These are phyloP conservation scores for Lamellibrachia luymesi DNA, from an alignment of 1,140 invertebrate species.

Conservation along the genomic window DNA sequence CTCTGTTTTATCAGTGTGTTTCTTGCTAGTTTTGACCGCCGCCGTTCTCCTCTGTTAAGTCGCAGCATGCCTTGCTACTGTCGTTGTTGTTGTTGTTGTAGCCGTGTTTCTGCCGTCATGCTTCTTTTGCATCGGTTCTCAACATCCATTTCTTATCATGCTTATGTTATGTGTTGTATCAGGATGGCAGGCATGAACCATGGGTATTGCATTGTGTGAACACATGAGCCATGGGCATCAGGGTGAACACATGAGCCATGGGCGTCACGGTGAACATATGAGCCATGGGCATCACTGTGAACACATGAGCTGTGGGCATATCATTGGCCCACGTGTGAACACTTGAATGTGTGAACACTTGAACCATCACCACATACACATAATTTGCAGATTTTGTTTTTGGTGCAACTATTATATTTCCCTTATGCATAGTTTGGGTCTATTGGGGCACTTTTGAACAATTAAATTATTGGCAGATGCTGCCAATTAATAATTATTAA, in stretches of 20 bases:
- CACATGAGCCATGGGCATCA: not conserved
- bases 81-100: not conserved
- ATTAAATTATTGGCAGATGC: no score
- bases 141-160: not conserved
- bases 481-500: no score
- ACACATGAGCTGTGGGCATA: not conserved
- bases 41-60: not conserved
- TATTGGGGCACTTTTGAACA: no score
- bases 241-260: not conserved
- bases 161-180: not conserved
- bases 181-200: not conserved
- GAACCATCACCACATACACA: not conserved
- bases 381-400: not conserved
- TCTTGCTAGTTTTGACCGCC: conserved; percentile 12
- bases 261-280: no score
- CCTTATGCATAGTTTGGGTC: no score
- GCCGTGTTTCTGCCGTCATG: not conserved
- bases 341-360: not conserved
- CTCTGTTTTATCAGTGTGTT: conserved; percentile 9
- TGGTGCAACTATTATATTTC: not conserved
- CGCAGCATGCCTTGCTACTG: not conserved
- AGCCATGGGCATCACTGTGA: not conserved
- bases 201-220: not conserved
- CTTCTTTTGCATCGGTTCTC: conserved; percentile 11
- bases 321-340: no score